Evolutionary conservation across 2,113 vertebrate genomes (phyloP), one percentile per base, ranked within the genome.

Genomic region (Spheniscus mendiculus): DNA sequence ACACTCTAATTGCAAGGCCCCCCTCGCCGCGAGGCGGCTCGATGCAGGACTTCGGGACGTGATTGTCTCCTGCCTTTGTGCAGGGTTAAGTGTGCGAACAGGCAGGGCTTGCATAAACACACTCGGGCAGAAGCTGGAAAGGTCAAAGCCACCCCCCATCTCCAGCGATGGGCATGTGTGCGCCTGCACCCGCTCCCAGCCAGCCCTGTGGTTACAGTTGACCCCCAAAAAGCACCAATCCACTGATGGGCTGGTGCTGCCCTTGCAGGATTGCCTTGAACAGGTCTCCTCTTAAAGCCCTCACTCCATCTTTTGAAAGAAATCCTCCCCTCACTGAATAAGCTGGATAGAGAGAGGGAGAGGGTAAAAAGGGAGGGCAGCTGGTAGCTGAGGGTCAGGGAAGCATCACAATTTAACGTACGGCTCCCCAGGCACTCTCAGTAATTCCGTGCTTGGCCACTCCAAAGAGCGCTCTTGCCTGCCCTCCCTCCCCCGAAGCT

Each of bases 31-130:
- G 62, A 95, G 96, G 92, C 55, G 22, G 92, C 91, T 97, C 29
- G 2, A 58, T 1, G 40, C 63, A 90, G 95, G 95, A 93, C 97
- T 90, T 45, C 2, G 2, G 90, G 92, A 96, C 18, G 67, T 50
- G 91, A 95, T 96, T 97, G 95, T 87, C 89, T 93, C 49, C 94
- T 89, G 94, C 89, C 96, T 97, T 97, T 97, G 97, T 97, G 96
- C 88, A 56, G 97, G 96, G 96, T 94, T 98, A 97, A 97, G 82
- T 74, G 86, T 45, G 62, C 7, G 4, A 79, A 93, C 93, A 97
- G 97, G 96, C 95, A 94, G 95, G 83, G 91, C 82, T 92, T 71
- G 89, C 65, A 83, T 49, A 52, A 88, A 90, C 32, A 59, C 42
- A 52, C 12, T 38, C 6, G 8, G 86, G 83, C 81, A 94, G 95